These are phyloP conservation scores for Neosalanx taihuensis DNA, from an alignment of 2,797 vertebrate genomes.

Conservation along the genomic window DNA sequence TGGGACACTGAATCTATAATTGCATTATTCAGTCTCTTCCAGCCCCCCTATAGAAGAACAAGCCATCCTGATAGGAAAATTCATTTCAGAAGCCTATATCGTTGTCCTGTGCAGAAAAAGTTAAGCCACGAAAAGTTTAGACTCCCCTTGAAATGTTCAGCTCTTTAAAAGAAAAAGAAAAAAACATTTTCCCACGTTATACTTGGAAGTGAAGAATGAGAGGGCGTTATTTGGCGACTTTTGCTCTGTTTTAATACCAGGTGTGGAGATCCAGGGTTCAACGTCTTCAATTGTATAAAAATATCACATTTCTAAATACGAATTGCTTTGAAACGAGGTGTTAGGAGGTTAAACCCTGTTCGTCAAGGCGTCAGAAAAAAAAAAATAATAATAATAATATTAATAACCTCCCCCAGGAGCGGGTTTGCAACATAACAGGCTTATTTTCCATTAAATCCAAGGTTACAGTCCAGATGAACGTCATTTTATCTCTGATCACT, in stretches of 20 bases:
- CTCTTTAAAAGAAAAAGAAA: constrained; percentile 74
- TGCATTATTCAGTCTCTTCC: constrained; percentile 86
- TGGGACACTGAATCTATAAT: constrained; percentile 95
- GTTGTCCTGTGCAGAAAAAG: constrained; percentile 72
- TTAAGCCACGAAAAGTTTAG: constrained; percentile 88
- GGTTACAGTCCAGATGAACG: constrained; percentile 99
- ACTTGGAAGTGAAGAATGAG: constrained; percentile 29
- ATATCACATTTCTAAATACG: constrained; percentile 91
- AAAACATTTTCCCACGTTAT: constrained; percentile 68
- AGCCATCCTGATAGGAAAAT: constrained; percentile 73
- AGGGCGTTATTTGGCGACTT: constrained; percentile 32
- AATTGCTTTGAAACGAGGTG: constrained; percentile 82
- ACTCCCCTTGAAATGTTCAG: constrained; percentile 75
- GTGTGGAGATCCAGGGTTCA: constrained; percentile 68
- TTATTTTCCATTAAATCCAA: constrained; percentile 99
- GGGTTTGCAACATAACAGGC: constrained; percentile 94
- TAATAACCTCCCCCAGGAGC: constrained; percentile 80
- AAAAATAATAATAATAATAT: constrained; percentile 12
- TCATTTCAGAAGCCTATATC: constrained; percentile 67
- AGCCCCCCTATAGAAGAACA: constrained; percentile 78
- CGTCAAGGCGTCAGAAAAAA: constrained; percentile 80
- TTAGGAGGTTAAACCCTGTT: constrained; percentile 83
- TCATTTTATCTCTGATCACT: constrained; percentile 99
- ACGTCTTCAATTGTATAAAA: constrained; percentile 82
- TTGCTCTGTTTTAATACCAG: constrained; percentile 56